phyloP scores from a whole-genome alignment of 2,888 invertebrate species.

The Netelia melanura region DNA sequence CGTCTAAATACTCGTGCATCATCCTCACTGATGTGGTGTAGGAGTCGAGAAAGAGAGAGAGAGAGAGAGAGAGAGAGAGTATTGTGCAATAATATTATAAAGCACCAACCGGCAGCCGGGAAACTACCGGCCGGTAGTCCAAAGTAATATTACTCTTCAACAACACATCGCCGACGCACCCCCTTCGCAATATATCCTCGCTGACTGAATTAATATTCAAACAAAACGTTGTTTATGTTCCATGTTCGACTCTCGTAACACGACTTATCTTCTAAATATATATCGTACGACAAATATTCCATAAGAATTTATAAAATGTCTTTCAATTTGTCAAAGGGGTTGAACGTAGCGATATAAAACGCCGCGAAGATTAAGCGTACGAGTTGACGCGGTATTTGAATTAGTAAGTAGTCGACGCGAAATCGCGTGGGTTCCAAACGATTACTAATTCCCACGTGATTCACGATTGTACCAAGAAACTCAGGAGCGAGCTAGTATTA shows the following conservation, averaged over 20 bases:
- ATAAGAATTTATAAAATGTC: too few species aligned
- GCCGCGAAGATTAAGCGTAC: neutral
- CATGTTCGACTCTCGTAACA: conserved; percentile 12
- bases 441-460: conserved; percentile 62
- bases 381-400: conserved; percentile 18
- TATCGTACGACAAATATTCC: neutral
- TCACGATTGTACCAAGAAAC: conserved; percentile 39
- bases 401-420: conserved; percentile 25
- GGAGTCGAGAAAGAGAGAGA: conserved; percentile 60
- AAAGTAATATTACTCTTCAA: conserved; percentile 60
- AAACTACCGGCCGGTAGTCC: conserved; percentile 69
- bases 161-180: conserved; percentile 52
- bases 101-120: conserved; percentile 59
- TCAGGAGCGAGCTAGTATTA: neutral
- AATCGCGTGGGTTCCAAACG: conserved; percentile 43
- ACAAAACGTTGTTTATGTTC: conserved; percentile 47
- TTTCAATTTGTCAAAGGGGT: too few species aligned
- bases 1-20: conserved; percentile 69
- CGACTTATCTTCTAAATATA: neutral
- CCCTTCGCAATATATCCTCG: conserved; percentile 39
- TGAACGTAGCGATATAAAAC: too few species aligned
- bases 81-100: conserved; percentile 68
- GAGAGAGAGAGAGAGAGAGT: conserved; percentile 51
- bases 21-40: conserved; percentile 66
- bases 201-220: conserved; percentile 63